Evolutionary conservation across 64 coral and sea anemone genomes (phyloP), one percentile per base, ranked within the genome.

Genomic region (Dendrophyllia cribrosa): DNA sequence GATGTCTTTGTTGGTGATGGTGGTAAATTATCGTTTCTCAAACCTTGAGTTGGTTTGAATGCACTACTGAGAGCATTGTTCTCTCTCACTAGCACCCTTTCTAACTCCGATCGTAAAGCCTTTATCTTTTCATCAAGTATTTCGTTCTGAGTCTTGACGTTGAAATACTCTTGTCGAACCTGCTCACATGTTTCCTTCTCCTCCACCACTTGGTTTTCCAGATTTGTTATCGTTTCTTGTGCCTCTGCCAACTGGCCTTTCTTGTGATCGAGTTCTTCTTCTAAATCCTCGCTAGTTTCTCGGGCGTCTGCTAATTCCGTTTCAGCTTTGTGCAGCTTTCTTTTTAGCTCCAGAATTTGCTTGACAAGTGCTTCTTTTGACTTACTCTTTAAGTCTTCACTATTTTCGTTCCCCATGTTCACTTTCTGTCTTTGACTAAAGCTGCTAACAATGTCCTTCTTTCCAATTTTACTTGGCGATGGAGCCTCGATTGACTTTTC

Each of bases 101-200:
- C 89, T 11, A 95, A 74, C 67, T 98, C 96, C 76, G 62, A 86
- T 85, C 96, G 82, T 52, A 98, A 72, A 83, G 82, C 91, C 43
- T 62, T 90, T 43, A 98, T 78, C 88, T 98, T 98, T 50, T 85
- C 88, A 20, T 98, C 96, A 16, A 98, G 63, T 43, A 98, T 78
- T 14, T 98, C 92, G 47, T 92, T 98, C 51, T 92, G 94, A 24
- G 83, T 93, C 51, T 98, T 98, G 22, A 95, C 72, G 20, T 79
- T 86, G 61, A 98, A 84, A 48, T 98, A 98, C 49, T 77, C 72
- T 58, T 76, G 83, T 51, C 96, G 93, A 20, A 98, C 84, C 59
- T 98, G 76, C 52, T 98, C 96, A 74, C 96, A 92, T 43, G 82
- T 98, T 45, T 74, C 61, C 20, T 95, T 95, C 81, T 98, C 93